phyloP scores from a whole-genome alignment of 2,888 invertebrate species.

The Apotomis capreana region DNA sequence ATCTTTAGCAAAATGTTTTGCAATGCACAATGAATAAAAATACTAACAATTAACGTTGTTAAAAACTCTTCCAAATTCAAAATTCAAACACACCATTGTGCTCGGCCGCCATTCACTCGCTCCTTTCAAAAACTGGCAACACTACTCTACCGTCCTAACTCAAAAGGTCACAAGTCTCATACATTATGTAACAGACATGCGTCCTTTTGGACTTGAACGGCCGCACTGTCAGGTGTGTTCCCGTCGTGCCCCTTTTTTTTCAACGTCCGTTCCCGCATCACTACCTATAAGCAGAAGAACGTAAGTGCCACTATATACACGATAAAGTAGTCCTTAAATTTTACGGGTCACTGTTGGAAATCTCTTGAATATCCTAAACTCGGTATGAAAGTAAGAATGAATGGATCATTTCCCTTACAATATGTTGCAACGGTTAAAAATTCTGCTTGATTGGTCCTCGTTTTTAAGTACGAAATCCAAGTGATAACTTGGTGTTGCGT shows the following conservation, averaged over 20 bases:
- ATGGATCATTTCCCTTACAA: slow-evolving; percentile 81
- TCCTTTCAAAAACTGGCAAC: slow-evolving; percentile 82
- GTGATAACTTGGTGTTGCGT: slow-evolving; percentile 40
- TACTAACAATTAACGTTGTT: slow-evolving; percentile 34
- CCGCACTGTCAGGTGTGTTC: slow-evolving; percentile 79
- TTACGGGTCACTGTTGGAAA: slow-evolving; percentile 49
- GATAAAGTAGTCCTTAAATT: slow-evolving; percentile 45
- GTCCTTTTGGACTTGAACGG: too few relatives aligned
- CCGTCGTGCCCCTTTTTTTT: slow-evolving; percentile 81
- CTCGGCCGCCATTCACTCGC: slow-evolving; percentile 72
- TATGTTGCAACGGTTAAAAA: slow-evolving; percentile 76
- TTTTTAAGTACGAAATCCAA: slow-evolving; percentile 52
- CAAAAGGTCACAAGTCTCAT: too few relatives aligned
- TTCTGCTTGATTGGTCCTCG: slow-evolving; percentile 53
- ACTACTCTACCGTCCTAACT: slow-evolving; percentile 49
- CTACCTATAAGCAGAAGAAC: slow-evolving; percentile 51
- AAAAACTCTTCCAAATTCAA: slow-evolving; percentile 56
- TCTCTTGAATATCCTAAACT: slow-evolving; percentile 50
- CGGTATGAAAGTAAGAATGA: slow-evolving; percentile 76
- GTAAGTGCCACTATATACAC: slow-evolving; percentile 46
- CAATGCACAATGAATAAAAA: neutral
- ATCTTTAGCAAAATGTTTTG: neutral
- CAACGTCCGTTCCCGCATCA: slow-evolving; percentile 78
- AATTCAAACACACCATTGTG: slow-evolving; percentile 71
- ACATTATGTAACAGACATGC: too few relatives aligned